These are phyloP conservation scores for Aquatica leii DNA, from an alignment of 2,888 invertebrate species.

Conservation along the genomic window DNA sequence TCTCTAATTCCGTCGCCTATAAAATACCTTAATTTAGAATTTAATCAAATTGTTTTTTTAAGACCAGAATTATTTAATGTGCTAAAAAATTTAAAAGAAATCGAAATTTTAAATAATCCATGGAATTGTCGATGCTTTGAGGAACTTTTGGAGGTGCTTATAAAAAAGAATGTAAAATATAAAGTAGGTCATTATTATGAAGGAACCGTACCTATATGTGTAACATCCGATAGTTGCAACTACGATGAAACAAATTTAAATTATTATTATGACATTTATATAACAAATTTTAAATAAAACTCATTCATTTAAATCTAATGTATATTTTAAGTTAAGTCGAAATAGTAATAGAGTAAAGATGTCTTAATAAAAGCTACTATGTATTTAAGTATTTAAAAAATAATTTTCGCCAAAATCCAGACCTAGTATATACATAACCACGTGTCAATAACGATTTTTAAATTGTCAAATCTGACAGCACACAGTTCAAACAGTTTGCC, in stretches of 20 bases:
- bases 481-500: too few relatives aligned
- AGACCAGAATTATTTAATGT: conserved; percentile 38
- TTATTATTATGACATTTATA: neutral
- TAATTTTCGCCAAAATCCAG: too few relatives aligned
- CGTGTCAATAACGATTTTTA: too few relatives aligned
- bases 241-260: conserved; percentile 1
- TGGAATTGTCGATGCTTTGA: conserved; percentile 44
- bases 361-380: too few relatives aligned
- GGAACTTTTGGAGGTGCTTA: conserved; percentile 31
- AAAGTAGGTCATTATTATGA: conserved; percentile 37
- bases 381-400: too few relatives aligned
- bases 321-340: too few relatives aligned
- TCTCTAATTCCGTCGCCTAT: conserved; percentile 27
- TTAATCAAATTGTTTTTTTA: conserved; percentile 41
- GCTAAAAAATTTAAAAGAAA: conserved; percentile 34
- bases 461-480: too few relatives aligned
- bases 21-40: conserved; percentile 36
- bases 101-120: conserved; percentile 43
- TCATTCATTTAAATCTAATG: too few relatives aligned
- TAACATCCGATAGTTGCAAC: neutral
- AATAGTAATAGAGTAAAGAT: too few relatives aligned
- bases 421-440: too few relatives aligned
- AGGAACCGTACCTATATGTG: conserved; percentile 5
- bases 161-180: conserved; percentile 23
- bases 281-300: too few relatives aligned